Evolutionary conservation across 2,888 invertebrate genomes (phyloP).

Genomic region (Drosophila diplacantha): DNA sequence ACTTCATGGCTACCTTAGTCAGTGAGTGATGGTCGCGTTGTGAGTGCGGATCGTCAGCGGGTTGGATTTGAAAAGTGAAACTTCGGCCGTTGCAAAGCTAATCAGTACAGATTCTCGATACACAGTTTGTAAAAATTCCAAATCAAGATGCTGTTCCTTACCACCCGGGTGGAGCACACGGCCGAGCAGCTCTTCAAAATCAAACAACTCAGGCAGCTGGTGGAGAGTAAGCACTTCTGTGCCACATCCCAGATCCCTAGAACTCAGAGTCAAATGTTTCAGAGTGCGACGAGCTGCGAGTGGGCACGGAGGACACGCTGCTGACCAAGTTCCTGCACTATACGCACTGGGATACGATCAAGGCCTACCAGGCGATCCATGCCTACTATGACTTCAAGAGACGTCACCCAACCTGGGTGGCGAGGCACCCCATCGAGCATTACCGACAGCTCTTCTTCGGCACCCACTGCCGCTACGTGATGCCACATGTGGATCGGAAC

Average conservation of each 20-base stretch:
- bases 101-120: constrained; percentile 9
- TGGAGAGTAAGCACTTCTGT: constrained; percentile 56
- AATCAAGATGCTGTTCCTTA: constrained; percentile 53
- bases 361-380: constrained; percentile 65
- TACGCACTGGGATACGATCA: constrained; percentile 67
- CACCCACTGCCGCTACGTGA: constrained; percentile 68
- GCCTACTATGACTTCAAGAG: constrained; percentile 73
- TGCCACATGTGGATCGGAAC: constrained; percentile 73
- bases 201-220: constrained; percentile 57
- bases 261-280: neutral
- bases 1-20: constrained; percentile 41
- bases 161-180: constrained; percentile 52
- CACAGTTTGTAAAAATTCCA: constrained; percentile 13
- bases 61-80: constrained; percentile 21
- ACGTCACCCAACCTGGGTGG: constrained; percentile 71
- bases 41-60: constrained; percentile 46
- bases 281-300: constrained; percentile 62
- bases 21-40: constrained; percentile 47
- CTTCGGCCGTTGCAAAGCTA: neutral
- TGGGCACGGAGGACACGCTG: constrained; percentile 70
- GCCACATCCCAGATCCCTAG: neutral
- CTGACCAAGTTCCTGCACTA: constrained; percentile 70
- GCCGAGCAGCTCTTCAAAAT: constrained; percentile 62
- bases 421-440: constrained; percentile 67
- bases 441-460: constrained; percentile 68